These are phyloP conservation scores for Antennarius striatus DNA, from an alignment of 2,113 vertebrate genomes.

Conservation along the genomic window DNA sequence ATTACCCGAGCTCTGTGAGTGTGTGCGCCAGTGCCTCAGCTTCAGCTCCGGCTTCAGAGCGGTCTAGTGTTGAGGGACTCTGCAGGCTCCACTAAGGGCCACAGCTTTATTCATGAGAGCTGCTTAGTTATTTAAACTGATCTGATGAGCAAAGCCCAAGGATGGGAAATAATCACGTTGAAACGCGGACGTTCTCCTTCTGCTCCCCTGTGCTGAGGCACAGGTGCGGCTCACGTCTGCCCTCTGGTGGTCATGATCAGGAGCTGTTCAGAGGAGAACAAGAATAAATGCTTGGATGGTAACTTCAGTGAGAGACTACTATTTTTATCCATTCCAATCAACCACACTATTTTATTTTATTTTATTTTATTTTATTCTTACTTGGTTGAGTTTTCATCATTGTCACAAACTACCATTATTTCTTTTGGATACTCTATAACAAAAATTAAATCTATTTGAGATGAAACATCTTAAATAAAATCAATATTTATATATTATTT, in stretches of 20 bases:
- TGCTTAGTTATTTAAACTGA: constrained; percentile 63
- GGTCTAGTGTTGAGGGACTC: constrained; percentile 55
- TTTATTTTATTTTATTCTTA: too few species aligned
- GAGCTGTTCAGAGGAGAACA: constrained; percentile 20
- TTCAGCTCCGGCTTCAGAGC: constrained; percentile 42
- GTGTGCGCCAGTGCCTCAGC: constrained; percentile 32
- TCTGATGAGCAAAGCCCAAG: constrained; percentile 56
- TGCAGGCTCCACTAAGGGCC: constrained; percentile 52
- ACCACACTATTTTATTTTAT: too few species aligned
- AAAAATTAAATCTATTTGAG: too few species aligned
- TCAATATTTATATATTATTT: too few species aligned
- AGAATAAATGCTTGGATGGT: too few species aligned
- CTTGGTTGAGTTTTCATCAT: too few species aligned
- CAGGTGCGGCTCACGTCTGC: constrained; percentile 49
- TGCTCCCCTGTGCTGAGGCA: neutral
- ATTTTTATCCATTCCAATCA: too few species aligned
- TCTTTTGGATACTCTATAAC: too few species aligned
- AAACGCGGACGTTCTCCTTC: constrained; percentile 19
- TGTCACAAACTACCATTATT: too few species aligned
- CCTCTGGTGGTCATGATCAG: constrained; percentile 56
- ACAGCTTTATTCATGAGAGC: constrained; percentile 69
- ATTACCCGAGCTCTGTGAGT: constrained; percentile 51
- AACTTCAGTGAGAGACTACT: too few species aligned
- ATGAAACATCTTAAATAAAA: too few species aligned
- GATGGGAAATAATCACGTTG: constrained; percentile 63